These are phyloP conservation scores for Neotragus pygmaeus DNA, from an alignment of 2,113 vertebrate species.

Conservation along the genomic window DNA sequence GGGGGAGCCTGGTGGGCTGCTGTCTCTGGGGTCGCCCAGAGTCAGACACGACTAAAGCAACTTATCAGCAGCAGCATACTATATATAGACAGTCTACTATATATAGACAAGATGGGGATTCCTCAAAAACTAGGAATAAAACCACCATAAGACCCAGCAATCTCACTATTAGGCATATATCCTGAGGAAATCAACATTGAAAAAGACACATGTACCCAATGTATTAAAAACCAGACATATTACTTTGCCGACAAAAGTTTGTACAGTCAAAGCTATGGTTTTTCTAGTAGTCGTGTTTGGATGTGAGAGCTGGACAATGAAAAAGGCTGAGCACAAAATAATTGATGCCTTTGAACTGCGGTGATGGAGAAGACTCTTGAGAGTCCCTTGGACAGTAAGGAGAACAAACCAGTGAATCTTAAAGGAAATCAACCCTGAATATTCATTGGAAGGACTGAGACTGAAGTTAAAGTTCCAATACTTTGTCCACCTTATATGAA, in stretches of 20 bases:
- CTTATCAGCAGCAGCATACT: too few species aligned
- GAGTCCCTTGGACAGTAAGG: background rate
- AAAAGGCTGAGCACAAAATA: background rate
- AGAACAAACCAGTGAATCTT: background rate
- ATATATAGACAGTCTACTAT: too few species aligned
- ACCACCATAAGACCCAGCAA: background rate
- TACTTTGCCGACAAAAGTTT: background rate
- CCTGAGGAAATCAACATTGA: background rate
- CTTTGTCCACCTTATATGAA: background rate
- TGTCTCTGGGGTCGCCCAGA: too few species aligned
- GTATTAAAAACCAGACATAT: background rate
- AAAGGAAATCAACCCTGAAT: background rate
- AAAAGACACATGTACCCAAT: background rate
- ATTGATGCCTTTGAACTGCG: background rate
- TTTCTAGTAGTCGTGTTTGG: background rate
- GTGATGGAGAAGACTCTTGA: background rate
- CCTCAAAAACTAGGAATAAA: background rate
- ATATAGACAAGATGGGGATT: background rate
- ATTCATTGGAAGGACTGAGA: background rate
- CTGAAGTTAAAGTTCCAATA: background rate
- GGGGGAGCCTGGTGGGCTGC: too few species aligned
- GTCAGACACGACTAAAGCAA: accelerated
- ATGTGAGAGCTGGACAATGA: background rate
- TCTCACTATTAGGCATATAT: background rate
- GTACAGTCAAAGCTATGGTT: background rate